Base-by-base conservation (phyloP, 1,140 invertebrate genomes). In the Spodoptera litura region DNA sequence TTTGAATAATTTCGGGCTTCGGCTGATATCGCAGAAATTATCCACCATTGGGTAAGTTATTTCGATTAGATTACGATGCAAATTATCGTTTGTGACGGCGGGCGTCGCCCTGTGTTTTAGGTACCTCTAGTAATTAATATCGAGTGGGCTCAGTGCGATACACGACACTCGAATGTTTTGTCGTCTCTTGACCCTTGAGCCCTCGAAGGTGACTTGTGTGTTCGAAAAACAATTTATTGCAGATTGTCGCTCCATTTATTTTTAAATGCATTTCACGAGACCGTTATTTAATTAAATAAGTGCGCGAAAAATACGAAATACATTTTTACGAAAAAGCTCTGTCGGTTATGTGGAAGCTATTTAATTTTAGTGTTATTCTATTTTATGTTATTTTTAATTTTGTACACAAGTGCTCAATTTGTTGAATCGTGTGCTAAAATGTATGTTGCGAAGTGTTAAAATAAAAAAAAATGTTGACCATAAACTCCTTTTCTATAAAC, bases 1-100 rank as follows among this genome's bases (percentile, higher is more conserved):
- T 80, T 83, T 85, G 70, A 64, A 86, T 81, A 87, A 87, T 86
- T 86, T 89, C 81, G 86, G 83, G 81, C 81, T 83, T 78, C 82
- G 82, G 82, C 88, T 87, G 90, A 91, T 93, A 93, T 85, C 88
- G 89, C 89, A 83, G 89, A 92, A 93, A 90, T 91, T 88, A 92
- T 93, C 90, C 93, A 93, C 91, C 87, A 94, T 94, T 93, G 91
- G 93, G 93, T 94, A 89, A 94, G 93, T 85, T 88, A 89, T 88
- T 88, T 89, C 86, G 93, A 94, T 94, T 93, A 94, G 90, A 93
- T 94, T 92, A 93, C 89, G 88, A 93, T 94, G 91, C 89, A 92
- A 94, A 92, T 94, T 91, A 93, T 93, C 92, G 87, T 89, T 83
- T 88, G 83, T 86, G 86, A 85, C 87, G 83, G 81, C 83, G 84